Evolutionary conservation across 2,113 vertebrate genomes (phyloP).

Genomic region (Phaethon lepturus): DNA sequence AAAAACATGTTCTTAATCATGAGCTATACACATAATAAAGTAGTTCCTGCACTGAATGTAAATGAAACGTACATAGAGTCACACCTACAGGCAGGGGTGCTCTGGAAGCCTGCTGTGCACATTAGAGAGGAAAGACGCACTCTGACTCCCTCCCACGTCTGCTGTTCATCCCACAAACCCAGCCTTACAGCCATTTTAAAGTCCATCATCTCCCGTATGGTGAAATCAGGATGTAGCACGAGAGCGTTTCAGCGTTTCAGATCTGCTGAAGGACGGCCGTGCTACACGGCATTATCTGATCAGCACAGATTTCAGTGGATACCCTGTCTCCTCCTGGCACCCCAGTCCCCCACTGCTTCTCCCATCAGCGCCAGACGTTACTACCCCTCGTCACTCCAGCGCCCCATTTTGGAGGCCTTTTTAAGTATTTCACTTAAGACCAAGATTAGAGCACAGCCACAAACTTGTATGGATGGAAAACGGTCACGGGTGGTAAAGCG

Average conservation of each 20-base stretch:
- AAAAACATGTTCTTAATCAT: constrained; percentile 39
- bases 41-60: background rate
- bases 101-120: background rate
- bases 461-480: background rate
- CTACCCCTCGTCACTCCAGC: background rate
- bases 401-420: background rate
- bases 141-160: background rate
- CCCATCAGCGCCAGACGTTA: background rate
- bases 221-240: fast-evolving
- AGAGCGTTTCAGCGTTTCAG: background rate
- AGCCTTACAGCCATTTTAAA: background rate
- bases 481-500: background rate
- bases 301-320: background rate
- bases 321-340: fast-evolving
- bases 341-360: background rate
- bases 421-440: background rate
- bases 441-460: background rate
- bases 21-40: background rate
- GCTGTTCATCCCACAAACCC: background rate
- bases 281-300: background rate
- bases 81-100: background rate
- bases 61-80: background rate
- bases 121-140: background rate
- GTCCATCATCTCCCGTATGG: background rate
- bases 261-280: fast-evolving